A percentile compares a stretch with the other conserved stretches of the same genome.
Conservation (phyloP, 2,797 vertebrate genomes). For the Thalassophryne amazonica region DNA sequence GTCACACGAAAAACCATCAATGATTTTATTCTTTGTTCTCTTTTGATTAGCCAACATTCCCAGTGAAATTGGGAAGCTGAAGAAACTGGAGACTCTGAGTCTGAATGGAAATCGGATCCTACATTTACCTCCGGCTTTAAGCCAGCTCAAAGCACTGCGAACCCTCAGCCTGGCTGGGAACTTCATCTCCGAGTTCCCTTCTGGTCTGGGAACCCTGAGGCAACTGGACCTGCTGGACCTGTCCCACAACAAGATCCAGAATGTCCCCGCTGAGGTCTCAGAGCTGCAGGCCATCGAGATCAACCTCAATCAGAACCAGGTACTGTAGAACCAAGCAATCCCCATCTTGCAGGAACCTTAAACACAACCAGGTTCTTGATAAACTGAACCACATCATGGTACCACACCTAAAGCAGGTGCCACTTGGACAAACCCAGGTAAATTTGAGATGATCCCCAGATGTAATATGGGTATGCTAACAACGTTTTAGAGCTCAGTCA, state of each 20-base stretch:
- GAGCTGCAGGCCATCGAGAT: conserved; percentile 93
- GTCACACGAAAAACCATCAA: no score
- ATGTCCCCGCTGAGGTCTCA: conserved; percentile 81
- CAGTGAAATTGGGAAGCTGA: conserved; percentile 87
- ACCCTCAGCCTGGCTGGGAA: conserved; percentile 90
- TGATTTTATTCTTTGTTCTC: conserved; percentile 7
- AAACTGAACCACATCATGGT: background rate
- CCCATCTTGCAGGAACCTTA: conserved; percentile 79
- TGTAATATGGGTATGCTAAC: no score
- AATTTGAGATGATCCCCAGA: no score
- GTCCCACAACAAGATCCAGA: conserved; percentile 90
- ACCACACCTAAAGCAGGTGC: no score
- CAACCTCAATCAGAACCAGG: conserved; percentile 99
- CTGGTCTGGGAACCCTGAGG: conserved; percentile 82
- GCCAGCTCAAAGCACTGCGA: conserved; percentile 86
- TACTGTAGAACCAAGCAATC: conserved; percentile 27
- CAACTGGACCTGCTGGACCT: conserved; percentile 93
- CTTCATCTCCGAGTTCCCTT: conserved; percentile 83
- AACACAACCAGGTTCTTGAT: conserved; percentile 99
- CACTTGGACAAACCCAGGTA: no score
- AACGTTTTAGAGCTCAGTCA: no score
- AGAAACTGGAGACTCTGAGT: conserved; percentile 91
- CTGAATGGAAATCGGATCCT: conserved; percentile 87
- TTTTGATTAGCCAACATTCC: conserved; percentile 88
- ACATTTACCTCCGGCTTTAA: conserved; percentile 80